Percentiles rank a stretch among this genome's conserved stretches.
phyloP scores from a whole-genome alignment of 2,797 vertebrate species.

The Macropodus opercularis region DNA sequence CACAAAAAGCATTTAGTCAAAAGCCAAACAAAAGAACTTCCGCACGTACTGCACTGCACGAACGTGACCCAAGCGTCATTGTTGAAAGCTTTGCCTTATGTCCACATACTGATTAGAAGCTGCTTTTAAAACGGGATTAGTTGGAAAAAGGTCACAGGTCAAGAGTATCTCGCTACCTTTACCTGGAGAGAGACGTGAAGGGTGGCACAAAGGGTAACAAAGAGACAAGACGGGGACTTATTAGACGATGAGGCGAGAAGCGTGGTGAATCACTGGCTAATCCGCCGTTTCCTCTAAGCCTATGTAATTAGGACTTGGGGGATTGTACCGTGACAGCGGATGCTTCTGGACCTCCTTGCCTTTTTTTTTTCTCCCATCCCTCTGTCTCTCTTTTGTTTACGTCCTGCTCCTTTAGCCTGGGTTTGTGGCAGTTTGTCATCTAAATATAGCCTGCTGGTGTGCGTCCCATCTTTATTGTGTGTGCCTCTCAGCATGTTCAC shows the following conservation, averaged over 20 bases:
- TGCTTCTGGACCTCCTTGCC: conserved; percentile 72
- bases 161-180: conserved; percentile 47
- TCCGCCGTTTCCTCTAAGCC: conserved; percentile 81
- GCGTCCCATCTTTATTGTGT: conserved; percentile 36
- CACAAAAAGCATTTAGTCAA: neutral
- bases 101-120: conserved; percentile 4
- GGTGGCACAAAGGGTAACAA: conserved; percentile 63
- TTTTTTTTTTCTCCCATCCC: no score
- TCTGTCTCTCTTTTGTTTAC: conserved; percentile 57
- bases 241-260: conserved; percentile 80
- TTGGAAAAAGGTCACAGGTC: conserved; percentile 42
- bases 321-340: conserved; percentile 76
- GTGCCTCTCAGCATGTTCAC: conserved; percentile 51
- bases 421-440: conserved; percentile 70
- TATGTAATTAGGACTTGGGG: conserved; percentile 85
- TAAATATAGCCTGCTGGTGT: conserved; percentile 62
- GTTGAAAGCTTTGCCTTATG: neutral
- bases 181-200: conserved; percentile 64
- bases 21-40: neutral
- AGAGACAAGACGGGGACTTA: conserved; percentile 73
- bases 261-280: conserved; percentile 78
- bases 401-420: conserved; percentile 62
- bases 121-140: conserved; percentile 31
- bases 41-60: no score
- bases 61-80: neutral